phyloP scores from a whole-genome alignment of 2,113 vertebrate genomes.

The Pterocles orientalis region DNA sequence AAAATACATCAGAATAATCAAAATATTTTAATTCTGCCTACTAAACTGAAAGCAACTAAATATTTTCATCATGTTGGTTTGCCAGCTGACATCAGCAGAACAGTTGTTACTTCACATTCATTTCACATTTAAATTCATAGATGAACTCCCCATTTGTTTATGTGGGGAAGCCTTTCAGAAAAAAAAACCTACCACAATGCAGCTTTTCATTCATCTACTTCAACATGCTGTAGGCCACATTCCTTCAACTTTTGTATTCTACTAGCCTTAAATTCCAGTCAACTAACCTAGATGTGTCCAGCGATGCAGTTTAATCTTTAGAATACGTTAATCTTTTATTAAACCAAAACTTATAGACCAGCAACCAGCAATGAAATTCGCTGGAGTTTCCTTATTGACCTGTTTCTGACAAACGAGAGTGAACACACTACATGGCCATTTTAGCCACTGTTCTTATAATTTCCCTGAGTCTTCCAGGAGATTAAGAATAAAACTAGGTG shows the following conservation, averaged over 20 bases:
- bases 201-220: constrained; percentile 65
- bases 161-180: neutral
- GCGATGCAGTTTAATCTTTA: constrained; percentile 75
- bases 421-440: neutral
- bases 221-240: constrained; percentile 40
- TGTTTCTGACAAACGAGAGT: neutral
- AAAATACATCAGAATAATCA: neutral
- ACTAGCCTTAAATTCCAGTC: constrained; percentile 72
- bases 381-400: neutral
- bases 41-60: neutral
- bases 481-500: neutral
- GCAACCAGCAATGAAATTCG: neutral
- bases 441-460: neutral
- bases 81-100: constrained; percentile 15
- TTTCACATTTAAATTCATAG: constrained; percentile 50
- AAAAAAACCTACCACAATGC: neutral
- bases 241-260: constrained; percentile 60
- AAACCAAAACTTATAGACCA: constrained; percentile 1
- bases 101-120: constrained; percentile 10
- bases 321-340: constrained; percentile 69
- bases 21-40: neutral
- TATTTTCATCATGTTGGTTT: neutral
- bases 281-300: constrained; percentile 73
- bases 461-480: neutral
- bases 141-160: neutral